These are phyloP conservation scores for Physocephala rufipes DNA, from an alignment of 2,888 invertebrate species.

Conservation along the genomic window DNA sequence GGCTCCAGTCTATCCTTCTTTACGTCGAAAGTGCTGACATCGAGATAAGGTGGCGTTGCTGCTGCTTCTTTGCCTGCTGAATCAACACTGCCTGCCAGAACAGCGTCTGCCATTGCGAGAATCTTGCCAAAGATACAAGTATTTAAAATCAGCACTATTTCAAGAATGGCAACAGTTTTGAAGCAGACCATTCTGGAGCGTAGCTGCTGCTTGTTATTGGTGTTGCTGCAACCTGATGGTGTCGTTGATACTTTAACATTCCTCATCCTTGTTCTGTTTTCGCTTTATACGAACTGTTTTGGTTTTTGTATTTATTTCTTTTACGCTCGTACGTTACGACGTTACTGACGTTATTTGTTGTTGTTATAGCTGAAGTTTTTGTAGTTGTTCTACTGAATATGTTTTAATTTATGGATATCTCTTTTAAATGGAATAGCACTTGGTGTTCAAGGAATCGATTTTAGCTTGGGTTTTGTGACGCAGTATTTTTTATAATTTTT, in stretches of 20 bases:
- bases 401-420: constrained; percentile 25
- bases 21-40: constrained; percentile 5
- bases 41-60: constrained; percentile 22
- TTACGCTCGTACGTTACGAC: neutral
- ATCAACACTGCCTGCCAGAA: neutral
- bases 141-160: constrained; percentile 18
- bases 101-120: constrained; percentile 3
- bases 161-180: constrained; percentile 5
- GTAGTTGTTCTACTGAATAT: constrained; percentile 11
- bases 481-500: neutral
- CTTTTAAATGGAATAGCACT: constrained; percentile 18
- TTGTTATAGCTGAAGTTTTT: neutral
- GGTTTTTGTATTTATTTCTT: neutral
- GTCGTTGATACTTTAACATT: constrained; percentile 29
- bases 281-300: neutral
- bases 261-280: neutral
- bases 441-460: constrained; percentile 22
- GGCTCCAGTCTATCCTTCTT: neutral
- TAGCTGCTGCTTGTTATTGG: neutral
- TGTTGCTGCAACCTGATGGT: constrained; percentile 24
- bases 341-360: constrained; percentile 5
- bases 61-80: neutral
- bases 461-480: too few relatives aligned
- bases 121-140: constrained; percentile 10
- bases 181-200: neutral